Evolutionary conservation across 1,140 invertebrate genomes (phyloP).

Genomic region (Drosophila paulistorum): DNA sequence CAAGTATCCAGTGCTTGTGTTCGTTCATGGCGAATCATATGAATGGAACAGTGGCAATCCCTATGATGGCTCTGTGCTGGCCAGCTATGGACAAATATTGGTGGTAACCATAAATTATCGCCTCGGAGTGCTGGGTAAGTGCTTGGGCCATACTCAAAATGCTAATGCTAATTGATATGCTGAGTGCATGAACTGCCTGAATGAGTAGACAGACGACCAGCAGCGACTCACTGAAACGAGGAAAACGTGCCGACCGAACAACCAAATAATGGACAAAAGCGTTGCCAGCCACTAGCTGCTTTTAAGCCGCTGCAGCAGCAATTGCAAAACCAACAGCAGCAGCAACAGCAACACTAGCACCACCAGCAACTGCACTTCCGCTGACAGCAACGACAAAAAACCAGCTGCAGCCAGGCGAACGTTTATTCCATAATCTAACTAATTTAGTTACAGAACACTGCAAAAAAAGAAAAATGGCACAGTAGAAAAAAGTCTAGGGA

Average conservation of each 20-base stretch:
- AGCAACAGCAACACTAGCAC: slow-evolving; percentile 37
- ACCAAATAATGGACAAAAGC: slow-evolving; percentile 23
- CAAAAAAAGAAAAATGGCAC: slow-evolving; percentile 19
- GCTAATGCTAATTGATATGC: slow-evolving; percentile 78
- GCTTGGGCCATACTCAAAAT: slow-evolving; percentile 46
- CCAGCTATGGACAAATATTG: slow-evolving; percentile 95
- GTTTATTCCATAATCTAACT: slow-evolving; percentile 67
- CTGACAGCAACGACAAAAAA: slow-evolving; percentile 24
- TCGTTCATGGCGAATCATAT: slow-evolving; percentile 98
- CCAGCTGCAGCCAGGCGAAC: slow-evolving; percentile 42
- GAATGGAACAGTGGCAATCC: slow-evolving; percentile 98
- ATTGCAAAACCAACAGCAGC: slow-evolving; percentile 16
- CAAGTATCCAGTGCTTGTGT: slow-evolving; percentile 94
- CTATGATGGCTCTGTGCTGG: slow-evolving; percentile 96
- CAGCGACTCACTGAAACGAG: slow-evolving; percentile 47
- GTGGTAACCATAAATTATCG: slow-evolving; percentile 99
- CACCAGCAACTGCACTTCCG: slow-evolving; percentile 54
- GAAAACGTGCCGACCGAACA: slow-evolving; percentile 45
- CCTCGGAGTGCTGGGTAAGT: slow-evolving; percentile 96
- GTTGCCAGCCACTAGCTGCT: background rate
- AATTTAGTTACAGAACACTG: slow-evolving; percentile 52
- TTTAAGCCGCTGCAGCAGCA: slow-evolving; percentile 46
- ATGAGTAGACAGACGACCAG: background rate
- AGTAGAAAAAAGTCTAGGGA: slow-evolving; percentile 1
- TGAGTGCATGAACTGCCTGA: slow-evolving; percentile 41